Percentiles rank a stretch among this genome's conserved stretches.
These are phyloP conservation scores for Rhodophaea formosa DNA, from an alignment of 2,888 invertebrate species.

Conservation along the genomic window DNA sequence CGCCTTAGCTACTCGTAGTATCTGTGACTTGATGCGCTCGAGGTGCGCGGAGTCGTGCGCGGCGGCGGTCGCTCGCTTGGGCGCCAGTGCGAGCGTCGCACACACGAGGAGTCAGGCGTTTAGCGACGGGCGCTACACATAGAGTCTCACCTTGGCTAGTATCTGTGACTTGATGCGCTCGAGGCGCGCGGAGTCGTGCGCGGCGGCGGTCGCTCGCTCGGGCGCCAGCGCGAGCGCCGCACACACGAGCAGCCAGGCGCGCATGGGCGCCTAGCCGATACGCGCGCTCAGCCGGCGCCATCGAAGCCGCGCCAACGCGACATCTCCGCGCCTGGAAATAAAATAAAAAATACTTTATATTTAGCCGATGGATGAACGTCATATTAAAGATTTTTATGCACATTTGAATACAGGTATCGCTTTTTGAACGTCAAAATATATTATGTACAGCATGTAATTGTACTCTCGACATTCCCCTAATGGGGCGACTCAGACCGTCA, in stretches of 20 bases:
- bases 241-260: conserved; percentile 75
- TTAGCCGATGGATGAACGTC: too few species aligned
- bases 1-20: conserved; percentile 66
- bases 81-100: conserved; percentile 76
- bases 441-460: too few species aligned
- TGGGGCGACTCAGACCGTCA: too few species aligned
- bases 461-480: too few species aligned
- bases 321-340: conserved; percentile 64
- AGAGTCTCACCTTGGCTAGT: conserved; percentile 51
- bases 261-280: conserved; percentile 74
- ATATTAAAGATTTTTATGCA: too few species aligned
- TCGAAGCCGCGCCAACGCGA: conserved; percentile 69
- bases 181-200: conserved; percentile 49
- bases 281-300: conserved; percentile 72
- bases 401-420: too few species aligned
- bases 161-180: conserved; percentile 65
- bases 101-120: conserved; percentile 75
- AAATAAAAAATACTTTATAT: background rate
- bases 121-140: too few species aligned
- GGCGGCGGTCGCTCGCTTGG: conserved; percentile 67
- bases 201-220: conserved; percentile 66
- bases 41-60: conserved; percentile 49
- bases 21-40: conserved; percentile 63
- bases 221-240: conserved; percentile 76
- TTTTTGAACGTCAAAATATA: too few species aligned